Evolutionary conservation across 37 sponge, comb jelly and placozoan species (phyloP).

Genomic region (Corticium candelabrum): DNA sequence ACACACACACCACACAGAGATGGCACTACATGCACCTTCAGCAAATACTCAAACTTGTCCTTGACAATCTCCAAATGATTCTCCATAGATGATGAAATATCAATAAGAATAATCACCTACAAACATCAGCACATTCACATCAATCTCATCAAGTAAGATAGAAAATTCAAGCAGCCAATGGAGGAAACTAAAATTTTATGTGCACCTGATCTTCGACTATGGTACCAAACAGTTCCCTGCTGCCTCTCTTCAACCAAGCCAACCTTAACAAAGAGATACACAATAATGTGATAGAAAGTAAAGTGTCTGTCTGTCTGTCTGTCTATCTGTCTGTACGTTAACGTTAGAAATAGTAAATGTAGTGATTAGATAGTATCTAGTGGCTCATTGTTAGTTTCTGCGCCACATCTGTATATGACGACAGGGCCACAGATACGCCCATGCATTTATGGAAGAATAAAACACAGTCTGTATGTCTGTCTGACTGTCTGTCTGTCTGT

Average conservation of each 20-base stretch:
- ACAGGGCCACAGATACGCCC: too few relatives aligned
- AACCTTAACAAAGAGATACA: slow-evolving; percentile 27
- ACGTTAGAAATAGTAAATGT: too few relatives aligned
- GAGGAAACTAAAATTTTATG: too few relatives aligned
- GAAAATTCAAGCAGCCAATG: too few relatives aligned
- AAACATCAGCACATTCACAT: not conserved
- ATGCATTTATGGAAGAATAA: not conserved
- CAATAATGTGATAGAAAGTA: not conserved
- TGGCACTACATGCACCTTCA: slow-evolving; percentile 42
- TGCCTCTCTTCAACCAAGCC: slow-evolving; percentile 65
- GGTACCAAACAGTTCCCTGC: slow-evolving; percentile 84
- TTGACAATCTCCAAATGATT: slow-evolving; percentile 58
- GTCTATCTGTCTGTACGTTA: too few relatives aligned
- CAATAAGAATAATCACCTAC: slow-evolving; percentile 46
- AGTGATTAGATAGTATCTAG: too few relatives aligned
- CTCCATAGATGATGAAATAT: slow-evolving; percentile 69
- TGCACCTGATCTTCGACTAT: slow-evolving; percentile 51
- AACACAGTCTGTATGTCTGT: not conserved
- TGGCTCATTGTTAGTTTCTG: too few relatives aligned
- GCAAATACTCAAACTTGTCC: slow-evolving; percentile 39
- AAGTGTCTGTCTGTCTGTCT: too few relatives aligned
- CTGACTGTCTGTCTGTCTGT: too few relatives aligned
- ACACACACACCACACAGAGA: too few relatives aligned
- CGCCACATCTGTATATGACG: too few relatives aligned
- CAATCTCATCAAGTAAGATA: too few relatives aligned